A percentile compares a stretch with the other conserved stretches of the same genome.
These are phyloP conservation scores for Cephus spinipes DNA, from an alignment of 2,888 invertebrate species.

Conservation along the genomic window DNA sequence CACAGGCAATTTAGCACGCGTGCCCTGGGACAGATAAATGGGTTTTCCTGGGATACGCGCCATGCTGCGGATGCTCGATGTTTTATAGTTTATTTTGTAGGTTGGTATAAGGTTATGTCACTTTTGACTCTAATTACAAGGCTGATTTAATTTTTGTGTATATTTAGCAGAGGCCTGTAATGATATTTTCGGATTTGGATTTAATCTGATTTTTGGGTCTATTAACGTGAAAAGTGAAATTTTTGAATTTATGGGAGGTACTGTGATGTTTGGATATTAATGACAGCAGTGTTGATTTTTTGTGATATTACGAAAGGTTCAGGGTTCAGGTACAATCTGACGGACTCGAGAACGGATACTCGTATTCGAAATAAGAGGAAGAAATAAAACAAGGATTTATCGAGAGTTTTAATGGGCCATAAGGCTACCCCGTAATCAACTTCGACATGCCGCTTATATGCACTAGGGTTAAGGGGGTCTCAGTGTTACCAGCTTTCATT, in stretches of 20 bases:
- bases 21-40: background rate
- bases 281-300: background rate
- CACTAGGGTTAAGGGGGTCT: conserved; percentile 12
- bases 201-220: background rate
- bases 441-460: conserved; percentile 27
- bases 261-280: background rate
- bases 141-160: too few relatives aligned
- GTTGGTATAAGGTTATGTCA: background rate
- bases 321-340: background rate
- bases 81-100: background rate
- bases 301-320: too few relatives aligned
- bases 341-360: background rate
- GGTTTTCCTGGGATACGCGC: background rate
- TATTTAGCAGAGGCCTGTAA: too few relatives aligned
- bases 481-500: conserved; percentile 19
- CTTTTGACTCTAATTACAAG: background rate
- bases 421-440: conserved; percentile 28
- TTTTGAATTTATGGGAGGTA: background rate
- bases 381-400: conserved; percentile 31
- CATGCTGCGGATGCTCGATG: background rate
- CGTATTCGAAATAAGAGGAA: conserved; percentile 27
- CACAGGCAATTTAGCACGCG: background rate
- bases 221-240: background rate
- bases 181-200: background rate
- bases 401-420: conserved; percentile 34